A percentile compares a stretch with the other conserved stretches of the same genome.
These are phyloP conservation scores for Chaenodraco wilsoni DNA, from an alignment of 2,797 vertebrate genomes.

Conservation along the genomic window DNA sequence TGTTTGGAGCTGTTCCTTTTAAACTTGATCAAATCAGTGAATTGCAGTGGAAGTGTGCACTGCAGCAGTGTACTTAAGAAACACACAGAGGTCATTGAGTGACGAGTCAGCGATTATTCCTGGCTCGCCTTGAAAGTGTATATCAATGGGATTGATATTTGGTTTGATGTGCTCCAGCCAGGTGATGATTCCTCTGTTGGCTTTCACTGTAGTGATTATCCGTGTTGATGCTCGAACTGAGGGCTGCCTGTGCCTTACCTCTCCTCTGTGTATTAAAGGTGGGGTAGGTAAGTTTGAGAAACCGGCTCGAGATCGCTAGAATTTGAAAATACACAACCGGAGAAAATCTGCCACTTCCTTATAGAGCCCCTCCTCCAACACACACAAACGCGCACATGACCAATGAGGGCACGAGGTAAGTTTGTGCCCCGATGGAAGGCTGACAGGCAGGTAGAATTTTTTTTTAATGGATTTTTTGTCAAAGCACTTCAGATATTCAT, in stretches of 20 bases:
- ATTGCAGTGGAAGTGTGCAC: neutral
- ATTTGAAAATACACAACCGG: too few relatives aligned
- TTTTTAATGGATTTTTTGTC: too few relatives aligned
- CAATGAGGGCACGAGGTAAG: too few relatives aligned
- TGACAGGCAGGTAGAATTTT: too few relatives aligned
- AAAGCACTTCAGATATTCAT: too few relatives aligned
- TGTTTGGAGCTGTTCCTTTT: neutral
- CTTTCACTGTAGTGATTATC: constrained; percentile 42
- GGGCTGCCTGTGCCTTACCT: constrained; percentile 17
- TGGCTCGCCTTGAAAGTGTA: constrained; percentile 33
- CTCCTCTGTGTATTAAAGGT: constrained; percentile 31
- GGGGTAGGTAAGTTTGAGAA: too few relatives aligned
- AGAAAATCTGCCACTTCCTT: too few relatives aligned
- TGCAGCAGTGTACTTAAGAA: constrained; percentile 8
- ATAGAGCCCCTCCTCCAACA: too few relatives aligned
- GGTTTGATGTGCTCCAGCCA: constrained; percentile 22
- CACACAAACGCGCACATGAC: too few relatives aligned
- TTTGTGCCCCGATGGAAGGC: too few relatives aligned
- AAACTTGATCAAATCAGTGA: constrained; percentile 7
- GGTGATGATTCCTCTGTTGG: constrained; percentile 47
- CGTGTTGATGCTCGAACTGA: constrained; percentile 34
- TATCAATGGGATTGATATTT: constrained; percentile 60
- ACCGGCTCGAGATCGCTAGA: too few relatives aligned
- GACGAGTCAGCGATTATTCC: constrained; percentile 52
- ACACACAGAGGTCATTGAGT: constrained; percentile 34